A percentile compares a stretch with the other conserved stretches of the same genome.
phyloP scores from a whole-genome alignment of 2,888 invertebrate species.

The Andrena flavipes region DNA sequence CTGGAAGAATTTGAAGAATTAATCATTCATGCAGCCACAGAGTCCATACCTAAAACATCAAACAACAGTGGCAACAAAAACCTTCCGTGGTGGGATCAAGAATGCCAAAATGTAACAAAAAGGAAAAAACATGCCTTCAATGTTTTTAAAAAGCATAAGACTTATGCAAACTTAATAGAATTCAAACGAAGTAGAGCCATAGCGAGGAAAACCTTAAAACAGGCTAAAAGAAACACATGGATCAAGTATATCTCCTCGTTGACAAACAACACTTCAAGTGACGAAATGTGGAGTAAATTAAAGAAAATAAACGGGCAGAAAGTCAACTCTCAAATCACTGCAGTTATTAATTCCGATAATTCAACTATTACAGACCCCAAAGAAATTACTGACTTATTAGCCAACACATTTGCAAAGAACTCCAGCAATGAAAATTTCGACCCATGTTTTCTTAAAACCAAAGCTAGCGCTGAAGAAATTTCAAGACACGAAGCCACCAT shows the following conservation, averaged over 20 bases:
- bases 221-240: neutral
- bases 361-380: neutral
- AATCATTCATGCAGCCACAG: neutral
- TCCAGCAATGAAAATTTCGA: constrained; percentile 1
- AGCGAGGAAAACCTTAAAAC: constrained; percentile 3
- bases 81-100: constrained; percentile 9
- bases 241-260: neutral
- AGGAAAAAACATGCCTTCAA: constrained; percentile 4
- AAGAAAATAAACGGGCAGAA: constrained; percentile 8
- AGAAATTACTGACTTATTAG: constrained; percentile 6
- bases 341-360: neutral
- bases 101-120: neutral
- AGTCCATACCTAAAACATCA: neutral
- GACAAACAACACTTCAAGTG: neutral
- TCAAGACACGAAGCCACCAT: neutral
- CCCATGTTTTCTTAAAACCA: neutral
- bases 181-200: neutral
- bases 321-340: neutral
- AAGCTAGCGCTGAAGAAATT: neutral
- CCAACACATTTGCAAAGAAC: neutral
- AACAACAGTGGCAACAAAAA: neutral
- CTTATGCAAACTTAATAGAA: neutral
- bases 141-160: constrained; percentile 4
- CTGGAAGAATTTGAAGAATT: neutral
- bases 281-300: constrained; percentile 8